These are phyloP conservation scores for Epirrhoe alternata DNA, from an alignment of 2,888 invertebrate species.

Conservation along the genomic window DNA sequence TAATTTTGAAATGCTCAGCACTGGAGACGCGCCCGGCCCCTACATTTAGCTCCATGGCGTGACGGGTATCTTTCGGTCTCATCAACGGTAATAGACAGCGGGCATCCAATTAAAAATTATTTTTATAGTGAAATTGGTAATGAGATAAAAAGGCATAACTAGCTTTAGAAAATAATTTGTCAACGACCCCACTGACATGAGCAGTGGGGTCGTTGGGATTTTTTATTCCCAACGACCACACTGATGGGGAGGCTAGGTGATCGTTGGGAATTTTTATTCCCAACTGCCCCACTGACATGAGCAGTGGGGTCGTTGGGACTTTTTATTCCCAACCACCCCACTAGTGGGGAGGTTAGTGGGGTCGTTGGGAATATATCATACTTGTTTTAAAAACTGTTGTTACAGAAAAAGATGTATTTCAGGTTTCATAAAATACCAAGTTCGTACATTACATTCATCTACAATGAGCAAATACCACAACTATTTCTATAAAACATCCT, in stretches of 20 bases:
- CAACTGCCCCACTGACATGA: too few relatives aligned
- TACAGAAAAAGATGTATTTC: background rate
- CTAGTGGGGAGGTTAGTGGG: too few relatives aligned
- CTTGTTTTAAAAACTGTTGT: too few relatives aligned
- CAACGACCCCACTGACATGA: too few relatives aligned
- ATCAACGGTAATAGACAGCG: conserved; percentile 48
- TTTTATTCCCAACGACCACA: too few relatives aligned
- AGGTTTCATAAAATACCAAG: background rate
- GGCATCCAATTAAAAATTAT: conserved; percentile 24
- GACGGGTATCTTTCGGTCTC: conserved; percentile 47
- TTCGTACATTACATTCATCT: conserved; percentile 4
- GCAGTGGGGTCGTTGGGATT: too few relatives aligned
- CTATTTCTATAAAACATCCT: conserved; percentile 25
- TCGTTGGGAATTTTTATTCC: too few relatives aligned
- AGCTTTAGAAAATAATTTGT: too few relatives aligned
- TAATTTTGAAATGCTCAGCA: conserved; percentile 26
- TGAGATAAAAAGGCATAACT: background rate
- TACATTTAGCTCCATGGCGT: conserved; percentile 31
- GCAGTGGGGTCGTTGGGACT: too few relatives aligned
- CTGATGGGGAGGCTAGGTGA: too few relatives aligned
- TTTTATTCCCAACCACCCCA: too few relatives aligned
- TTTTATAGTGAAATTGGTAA: conserved; percentile 6
- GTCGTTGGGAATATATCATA: too few relatives aligned
- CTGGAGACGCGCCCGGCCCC: conserved; percentile 13
- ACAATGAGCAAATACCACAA: conserved; percentile 22